Conservation (phyloP, 2,888 invertebrate genomes). For the Idaea straminata region DNA sequence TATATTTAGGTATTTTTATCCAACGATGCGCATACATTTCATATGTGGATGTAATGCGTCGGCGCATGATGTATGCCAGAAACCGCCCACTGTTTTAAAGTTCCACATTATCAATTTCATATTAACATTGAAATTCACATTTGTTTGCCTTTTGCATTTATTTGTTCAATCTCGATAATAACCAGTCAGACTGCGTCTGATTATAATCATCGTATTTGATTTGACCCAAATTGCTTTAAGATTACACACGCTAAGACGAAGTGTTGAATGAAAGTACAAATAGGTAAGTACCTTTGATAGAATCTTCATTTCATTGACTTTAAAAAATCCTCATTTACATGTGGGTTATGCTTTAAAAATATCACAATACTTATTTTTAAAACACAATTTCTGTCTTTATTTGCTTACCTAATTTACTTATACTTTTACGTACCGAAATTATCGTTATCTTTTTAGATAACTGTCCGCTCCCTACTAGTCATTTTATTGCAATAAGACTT, state of each 20-base stretch:
- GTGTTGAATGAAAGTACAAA: neutral
- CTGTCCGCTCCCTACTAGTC: neutral
- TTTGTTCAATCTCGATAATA: neutral
- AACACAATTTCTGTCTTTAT: neutral
- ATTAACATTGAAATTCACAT: constrained; percentile 18
- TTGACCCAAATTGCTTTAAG: constrained; percentile 1
- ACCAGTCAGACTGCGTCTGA: neutral
- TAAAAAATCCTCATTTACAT: neutral
- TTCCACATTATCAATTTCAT: constrained; percentile 12
- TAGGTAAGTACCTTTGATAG: neutral
- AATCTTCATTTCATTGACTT: neutral
- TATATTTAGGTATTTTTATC: constrained; percentile 74
- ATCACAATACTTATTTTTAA: neutral
- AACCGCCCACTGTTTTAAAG: constrained; percentile 59
- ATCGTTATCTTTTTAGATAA: neutral
- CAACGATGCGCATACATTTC: constrained; percentile 34
- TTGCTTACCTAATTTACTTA: neutral
- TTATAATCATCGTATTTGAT: neutral
- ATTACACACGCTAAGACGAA: neutral
- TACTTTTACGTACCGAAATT: neutral
- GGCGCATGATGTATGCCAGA: constrained; percentile 61
- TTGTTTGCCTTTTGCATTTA: neutral
- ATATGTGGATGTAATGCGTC: constrained; percentile 49
- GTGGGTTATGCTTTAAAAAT: neutral
- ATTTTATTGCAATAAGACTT: constrained; percentile 1